These are phyloP conservation scores for Hiodon tergisus DNA, from an alignment of 2,113 vertebrate genomes.

Conservation along the genomic window DNA sequence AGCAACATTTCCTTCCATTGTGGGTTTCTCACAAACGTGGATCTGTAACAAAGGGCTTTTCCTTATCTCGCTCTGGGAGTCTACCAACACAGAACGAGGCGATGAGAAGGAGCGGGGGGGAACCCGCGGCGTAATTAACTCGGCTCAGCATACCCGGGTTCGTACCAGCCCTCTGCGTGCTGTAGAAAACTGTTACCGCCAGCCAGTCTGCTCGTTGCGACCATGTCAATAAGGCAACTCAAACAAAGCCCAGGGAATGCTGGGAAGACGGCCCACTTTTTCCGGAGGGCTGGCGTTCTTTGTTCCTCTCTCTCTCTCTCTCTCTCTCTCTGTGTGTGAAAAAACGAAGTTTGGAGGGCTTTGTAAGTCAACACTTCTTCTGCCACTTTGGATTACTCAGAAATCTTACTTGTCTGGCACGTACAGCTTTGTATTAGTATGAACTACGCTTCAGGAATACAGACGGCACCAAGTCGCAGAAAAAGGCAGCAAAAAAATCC, in stretches of 20 bases:
- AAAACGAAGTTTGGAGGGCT: slow-evolving; percentile 21
- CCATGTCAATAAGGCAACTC: too few relatives aligned
- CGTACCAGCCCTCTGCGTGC: slow-evolving; percentile 30
- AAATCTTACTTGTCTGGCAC: not conserved
- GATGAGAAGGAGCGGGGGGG: not conserved
- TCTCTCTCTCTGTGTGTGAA: slow-evolving; percentile 10
- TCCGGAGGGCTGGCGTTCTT: slow-evolving; percentile 4
- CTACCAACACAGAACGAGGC: slow-evolving; percentile 4
- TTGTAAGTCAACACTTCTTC: slow-evolving; percentile 34
- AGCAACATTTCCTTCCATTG: too few relatives aligned
- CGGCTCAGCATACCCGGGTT: slow-evolving; percentile 25
- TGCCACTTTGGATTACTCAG: not conserved
- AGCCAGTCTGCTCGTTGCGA: too few relatives aligned
- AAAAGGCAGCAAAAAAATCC: not conserved
- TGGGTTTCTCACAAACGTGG: too few relatives aligned
- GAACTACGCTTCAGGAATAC: not conserved
- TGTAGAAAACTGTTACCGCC: slow-evolving; percentile 21
- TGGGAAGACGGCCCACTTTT: slow-evolving; percentile 20
- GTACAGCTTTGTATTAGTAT: not conserved
- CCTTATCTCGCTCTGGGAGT: too few relatives aligned
- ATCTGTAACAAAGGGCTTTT: not conserved
- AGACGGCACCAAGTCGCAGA: not conserved
- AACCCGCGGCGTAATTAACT: slow-evolving; percentile 40
- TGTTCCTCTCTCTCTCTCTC: too few relatives aligned
- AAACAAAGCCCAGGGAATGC: not conserved